These are phyloP conservation scores for Drosophila pectinifera DNA, from an alignment of 1,140 invertebrate genomes.

Conservation along the genomic window DNA sequence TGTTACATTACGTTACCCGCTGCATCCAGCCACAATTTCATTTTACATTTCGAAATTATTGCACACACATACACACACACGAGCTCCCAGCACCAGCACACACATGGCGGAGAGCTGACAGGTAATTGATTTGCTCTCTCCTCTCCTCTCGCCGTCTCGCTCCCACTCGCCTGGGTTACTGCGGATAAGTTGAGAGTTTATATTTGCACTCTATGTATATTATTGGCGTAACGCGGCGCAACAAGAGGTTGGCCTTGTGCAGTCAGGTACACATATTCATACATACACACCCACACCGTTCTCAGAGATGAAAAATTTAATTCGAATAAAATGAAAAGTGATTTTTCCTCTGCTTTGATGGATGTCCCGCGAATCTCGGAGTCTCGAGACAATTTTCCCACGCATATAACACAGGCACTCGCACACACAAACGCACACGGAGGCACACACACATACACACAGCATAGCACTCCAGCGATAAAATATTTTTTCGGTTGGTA, in stretches of 20 bases:
- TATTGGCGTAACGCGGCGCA: constrained; percentile 65
- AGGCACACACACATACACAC: constrained; percentile 8
- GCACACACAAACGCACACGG: constrained; percentile 18
- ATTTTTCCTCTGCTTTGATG: constrained; percentile 37
- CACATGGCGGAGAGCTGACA: constrained; percentile 29
- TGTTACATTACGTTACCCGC: constrained; percentile 19
- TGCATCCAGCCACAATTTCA: constrained; percentile 32
- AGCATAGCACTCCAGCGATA: constrained; percentile 16
- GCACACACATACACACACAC: constrained; percentile 15
- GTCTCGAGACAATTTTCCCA: constrained; percentile 42
- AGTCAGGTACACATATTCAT: constrained; percentile 56
- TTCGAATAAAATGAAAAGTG: constrained; percentile 46
- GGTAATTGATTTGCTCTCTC: constrained; percentile 51
- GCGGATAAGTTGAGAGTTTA: constrained; percentile 49
- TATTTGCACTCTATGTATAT: constrained; percentile 52
- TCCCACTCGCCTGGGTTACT: constrained; percentile 27
- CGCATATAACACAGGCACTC: constrained; percentile 19
- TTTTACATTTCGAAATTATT: constrained; percentile 41
- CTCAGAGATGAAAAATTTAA: constrained; percentile 36
- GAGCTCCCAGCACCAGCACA: constrained; percentile 7
- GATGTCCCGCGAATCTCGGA: constrained; percentile 19
- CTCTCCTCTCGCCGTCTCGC: constrained; percentile 8
- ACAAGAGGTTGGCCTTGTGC: constrained; percentile 77
- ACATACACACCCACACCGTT: constrained; percentile 27
- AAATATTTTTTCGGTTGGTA: constrained; percentile 29